A percentile compares a stretch with the other conserved stretches of the same genome.
Conservation (phyloP, 2,113 vertebrate genomes). For the Heterocephalus glaber region DNA sequence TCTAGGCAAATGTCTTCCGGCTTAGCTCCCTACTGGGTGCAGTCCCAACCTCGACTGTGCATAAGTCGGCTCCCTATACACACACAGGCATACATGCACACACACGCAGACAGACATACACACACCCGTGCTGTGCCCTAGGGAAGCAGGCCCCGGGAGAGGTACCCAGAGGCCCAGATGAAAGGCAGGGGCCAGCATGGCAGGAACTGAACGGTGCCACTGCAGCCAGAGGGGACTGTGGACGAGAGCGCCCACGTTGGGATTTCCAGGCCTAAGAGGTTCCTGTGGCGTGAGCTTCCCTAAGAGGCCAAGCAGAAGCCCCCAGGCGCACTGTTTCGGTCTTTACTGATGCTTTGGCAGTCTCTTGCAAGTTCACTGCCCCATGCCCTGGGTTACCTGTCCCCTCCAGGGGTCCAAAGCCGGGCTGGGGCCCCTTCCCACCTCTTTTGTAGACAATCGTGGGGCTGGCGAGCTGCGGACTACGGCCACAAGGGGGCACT, state of each 20-base stretch:
- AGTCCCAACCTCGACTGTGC: not conserved
- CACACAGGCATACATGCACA: not conserved
- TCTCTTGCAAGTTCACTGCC: not conserved
- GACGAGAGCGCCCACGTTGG: not conserved
- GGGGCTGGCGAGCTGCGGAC: not conserved
- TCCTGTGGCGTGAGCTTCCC: not conserved
- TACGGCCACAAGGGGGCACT: constrained; percentile 66
- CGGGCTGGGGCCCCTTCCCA: not conserved
- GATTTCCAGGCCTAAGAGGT: not conserved
- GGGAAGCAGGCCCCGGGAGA: not conserved
- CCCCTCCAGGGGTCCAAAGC: not conserved
- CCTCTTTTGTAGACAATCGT: not conserved
- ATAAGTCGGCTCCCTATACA: not conserved
- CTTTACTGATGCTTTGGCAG: not conserved
- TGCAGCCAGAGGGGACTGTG: not conserved
- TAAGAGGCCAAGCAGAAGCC: not conserved
- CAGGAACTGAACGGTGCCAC: not conserved
- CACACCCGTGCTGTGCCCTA: no score
- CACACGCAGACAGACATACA: not conserved
- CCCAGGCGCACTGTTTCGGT: not conserved
- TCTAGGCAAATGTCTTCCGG: not conserved
- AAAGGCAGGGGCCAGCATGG: not conserved
- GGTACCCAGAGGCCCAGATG: not conserved
- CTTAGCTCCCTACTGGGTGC: not conserved
- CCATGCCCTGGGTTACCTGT: not conserved